Evolutionary conservation across 2,888 invertebrate genomes (phyloP), one percentile per base, ranked within the genome.

Genomic region (Graphium colonna): DNA sequence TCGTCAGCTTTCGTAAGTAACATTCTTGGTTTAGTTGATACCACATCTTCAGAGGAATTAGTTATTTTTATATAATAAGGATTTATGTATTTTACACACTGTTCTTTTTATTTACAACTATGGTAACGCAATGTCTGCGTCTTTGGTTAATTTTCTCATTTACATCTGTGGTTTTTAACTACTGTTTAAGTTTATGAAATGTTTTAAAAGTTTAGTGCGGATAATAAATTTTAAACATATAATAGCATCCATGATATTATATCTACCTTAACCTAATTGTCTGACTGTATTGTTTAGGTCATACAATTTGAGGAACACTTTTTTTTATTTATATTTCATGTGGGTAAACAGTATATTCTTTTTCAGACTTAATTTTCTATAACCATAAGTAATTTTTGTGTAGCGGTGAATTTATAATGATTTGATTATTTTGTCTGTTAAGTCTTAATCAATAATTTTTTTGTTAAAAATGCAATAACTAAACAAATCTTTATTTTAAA

Each of bases 1-100:
- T 73, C 73, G 67, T 68, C 62, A 26, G 48, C 15, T 43, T 28
- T 28, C 9, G 7, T 28, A 13, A 10, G 10, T 7, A 26, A 26
- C 3, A 5, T 13, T 13, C 13, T 39, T 1, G 0, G 16, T 16
- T 8, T 10, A 26, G n/a, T 1, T 43, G 43, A 51, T 18, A 45
- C 45, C 44, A 45, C 17, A n/a, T 33, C 33, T 33, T 10, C 33
- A 10, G 10, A 33, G n/a, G 2, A 10, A 33, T 10, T n/a, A n/a
- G 33, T 7, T 33, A 10, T 33, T 10, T n/a, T n/a, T n/a, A n/a
- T n/a, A 33, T 33, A n/a, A 3, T 33, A 10, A 10, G 33, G 10
- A 9, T 33, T 33, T 33, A 10, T 33, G 8, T 28, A 7, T 28
- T 7, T 7, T 7, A 28, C n/a, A n/a, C n/a, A n/a, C n/a, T n/a